Base-by-base conservation (phyloP, 2,888 invertebrate genomes). In the Dione juno region DNA sequence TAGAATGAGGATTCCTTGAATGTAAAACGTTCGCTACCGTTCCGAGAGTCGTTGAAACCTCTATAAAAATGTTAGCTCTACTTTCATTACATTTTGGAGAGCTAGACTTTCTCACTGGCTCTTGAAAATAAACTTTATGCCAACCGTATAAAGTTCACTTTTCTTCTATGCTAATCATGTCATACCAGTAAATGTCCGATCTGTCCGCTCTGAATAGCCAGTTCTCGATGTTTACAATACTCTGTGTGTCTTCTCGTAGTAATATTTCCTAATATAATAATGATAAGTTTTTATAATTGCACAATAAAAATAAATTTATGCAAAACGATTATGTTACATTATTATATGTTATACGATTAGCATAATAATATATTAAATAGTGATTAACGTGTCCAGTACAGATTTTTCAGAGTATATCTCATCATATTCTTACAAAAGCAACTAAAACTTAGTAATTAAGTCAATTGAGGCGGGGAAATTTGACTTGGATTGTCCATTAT, bases 31-130 rank as follows among this genome's bases (percentile, higher is more conserved):
- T 87, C 84, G 81, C 82, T 80, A 79, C 83, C 85, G 87, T 84
- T 84, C 84, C 78, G 84, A 85, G 88, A 87, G 86, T 88, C 91
- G 90, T 91, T 91, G 88, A 84, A 90, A 88, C 90, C 90, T 86
- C 92, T 89, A 91, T 91, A 91, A 91, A 91, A 91, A 91, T 90
- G 90, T 91, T 89, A 90, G 88, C 85, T 89, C 86, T 83, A 87
- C 85, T 91, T 90, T 90, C 92, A 90, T 90, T 90, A 90, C 90
- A 87, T 87, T 88, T 85, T 80, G 82, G 84, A 82, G 82, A 84
- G 81, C 83, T 80, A 83, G 80, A 81, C 81, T 77, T 72, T 74
- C 61, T 53, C 45, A 43, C 35, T 54, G 64, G 69, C 80, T 76
- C 43, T 71, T 78, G 58, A 86, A 82, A 82, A 72, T 77, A 75